Evolutionary conservation across 2,888 invertebrate species (phyloP), one percentile per base, ranked within the genome.

Genomic region (Rhagium mordax): DNA sequence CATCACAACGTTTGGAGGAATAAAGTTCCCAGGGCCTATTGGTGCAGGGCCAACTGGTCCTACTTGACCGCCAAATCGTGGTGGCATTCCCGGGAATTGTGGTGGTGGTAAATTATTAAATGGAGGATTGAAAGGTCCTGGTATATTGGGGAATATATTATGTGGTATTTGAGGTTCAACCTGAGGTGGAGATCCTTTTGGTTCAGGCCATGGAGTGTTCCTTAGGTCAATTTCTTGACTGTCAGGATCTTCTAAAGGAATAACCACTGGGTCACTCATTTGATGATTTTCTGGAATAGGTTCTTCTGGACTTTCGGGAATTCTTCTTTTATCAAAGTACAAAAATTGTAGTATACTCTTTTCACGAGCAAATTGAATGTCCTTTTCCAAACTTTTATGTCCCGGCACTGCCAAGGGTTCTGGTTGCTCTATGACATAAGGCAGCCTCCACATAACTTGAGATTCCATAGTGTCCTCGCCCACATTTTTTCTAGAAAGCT

Each of bases 221-320:
- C 94, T 92, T 83, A 94, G 94, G 85, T 96, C 95, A 83, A 94
- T 94, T 82, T 95, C 95, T 74, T 94, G 94, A 85, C 94, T 94
- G 6, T 95, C 96, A 0, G 94, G 93, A 88, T 98, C 98, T 78
- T 97, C 97, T 68, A 97, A 88, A 0, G 98, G 98, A 87, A 98
- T 97, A 16, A 91, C 89, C 74, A 93, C 92, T 0, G 96, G 94
- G 85, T 97, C 97, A 2, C 91, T 90, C 77, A 93, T 92, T 48
- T 91, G 90, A 82, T 94, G 94, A 16, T 92, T 92, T 88, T 97
- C 96, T 69, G 93, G 89, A 81, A 98, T 97, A 1, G 98, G 96
- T 88, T 98, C 98, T 20, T 92, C 90, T 0, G 97, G 91, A 24
- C 94, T 93, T 84, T 97, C 97, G 0, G 98, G 97, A 76, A 97